phyloP scores from a whole-genome alignment of 1,140 invertebrate genomes.

The Lutraria rhynchaena region DNA sequence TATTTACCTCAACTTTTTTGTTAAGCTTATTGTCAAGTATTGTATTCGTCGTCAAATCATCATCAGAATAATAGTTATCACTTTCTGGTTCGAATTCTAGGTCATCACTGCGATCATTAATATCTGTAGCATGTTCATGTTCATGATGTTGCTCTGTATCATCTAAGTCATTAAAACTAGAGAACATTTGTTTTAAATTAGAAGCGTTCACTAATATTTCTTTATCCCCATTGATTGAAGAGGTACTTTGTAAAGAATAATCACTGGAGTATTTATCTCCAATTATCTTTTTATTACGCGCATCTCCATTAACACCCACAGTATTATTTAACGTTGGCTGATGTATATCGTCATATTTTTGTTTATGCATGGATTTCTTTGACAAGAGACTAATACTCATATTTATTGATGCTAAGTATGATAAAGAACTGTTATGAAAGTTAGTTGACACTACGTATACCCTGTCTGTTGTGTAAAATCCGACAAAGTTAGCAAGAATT shows the following conservation, averaged over 20 bases:
- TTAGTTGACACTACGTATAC: conserved; percentile 2
- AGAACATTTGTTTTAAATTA: neutral
- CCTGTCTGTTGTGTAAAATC: neutral
- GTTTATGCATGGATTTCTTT: neutral
- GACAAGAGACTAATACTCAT: conserved; percentile 1
- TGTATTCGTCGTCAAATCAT: too few relatives aligned
- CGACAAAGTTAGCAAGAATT: neutral
- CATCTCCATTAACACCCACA: neutral
- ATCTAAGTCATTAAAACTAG: neutral
- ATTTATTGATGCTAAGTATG: conserved; percentile 20
- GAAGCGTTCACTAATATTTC: neutral
- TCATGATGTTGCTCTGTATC: neutral
- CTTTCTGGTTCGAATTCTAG: too few relatives aligned
- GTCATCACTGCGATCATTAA: too few relatives aligned
- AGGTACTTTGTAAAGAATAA: neutral
- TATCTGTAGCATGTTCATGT: too few relatives aligned
- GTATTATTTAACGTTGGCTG: neutral
- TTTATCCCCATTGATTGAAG: neutral
- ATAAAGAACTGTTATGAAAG: conserved; percentile 36
- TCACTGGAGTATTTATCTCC: neutral
- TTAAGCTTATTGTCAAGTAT: too few relatives aligned
- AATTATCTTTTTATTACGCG: neutral
- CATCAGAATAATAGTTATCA: too few relatives aligned
- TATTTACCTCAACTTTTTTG: too few relatives aligned
- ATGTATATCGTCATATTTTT: conserved; percentile 1